Conservation (phyloP, 2,113 vertebrate species). For the Heteronetta atricapilla region DNA sequence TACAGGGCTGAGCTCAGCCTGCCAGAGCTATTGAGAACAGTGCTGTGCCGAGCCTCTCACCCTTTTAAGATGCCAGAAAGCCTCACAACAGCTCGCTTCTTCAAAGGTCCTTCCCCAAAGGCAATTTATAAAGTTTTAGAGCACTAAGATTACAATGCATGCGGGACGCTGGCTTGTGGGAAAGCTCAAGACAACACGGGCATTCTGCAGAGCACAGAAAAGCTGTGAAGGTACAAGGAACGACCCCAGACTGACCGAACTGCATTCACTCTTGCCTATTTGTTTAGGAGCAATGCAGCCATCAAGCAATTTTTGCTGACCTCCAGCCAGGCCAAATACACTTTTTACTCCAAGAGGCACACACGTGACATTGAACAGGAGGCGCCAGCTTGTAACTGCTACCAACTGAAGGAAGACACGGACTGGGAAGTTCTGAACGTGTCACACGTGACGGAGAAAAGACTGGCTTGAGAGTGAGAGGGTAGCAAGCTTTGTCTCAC, state of each 20-base stretch:
- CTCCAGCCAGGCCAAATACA: background rate
- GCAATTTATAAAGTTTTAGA: background rate
- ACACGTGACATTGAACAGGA: background rate
- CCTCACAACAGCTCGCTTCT: background rate
- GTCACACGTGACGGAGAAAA: background rate
- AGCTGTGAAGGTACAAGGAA: background rate
- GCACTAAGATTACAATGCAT: background rate
- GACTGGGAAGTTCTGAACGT: background rate
- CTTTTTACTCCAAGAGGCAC: background rate
- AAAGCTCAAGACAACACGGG: background rate
- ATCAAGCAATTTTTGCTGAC: background rate
- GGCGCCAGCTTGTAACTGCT: background rate
- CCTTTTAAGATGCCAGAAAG: background rate
- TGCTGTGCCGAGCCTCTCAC: background rate
- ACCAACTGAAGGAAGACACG: background rate
- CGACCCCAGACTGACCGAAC: rapidly evolving
- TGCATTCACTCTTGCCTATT: background rate
- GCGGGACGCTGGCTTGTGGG: background rate
- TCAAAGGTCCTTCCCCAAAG: background rate
- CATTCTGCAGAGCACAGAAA: background rate
- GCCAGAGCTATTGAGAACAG: background rate
- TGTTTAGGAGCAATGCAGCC: background rate
- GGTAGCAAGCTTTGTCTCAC: background rate
- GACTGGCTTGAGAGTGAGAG: background rate
- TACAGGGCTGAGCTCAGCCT: background rate